Percentiles rank a stretch among this genome's conserved stretches.
Conservation (phyloP, 1,140 invertebrate species). For the Anastrepha obliqua region DNA sequence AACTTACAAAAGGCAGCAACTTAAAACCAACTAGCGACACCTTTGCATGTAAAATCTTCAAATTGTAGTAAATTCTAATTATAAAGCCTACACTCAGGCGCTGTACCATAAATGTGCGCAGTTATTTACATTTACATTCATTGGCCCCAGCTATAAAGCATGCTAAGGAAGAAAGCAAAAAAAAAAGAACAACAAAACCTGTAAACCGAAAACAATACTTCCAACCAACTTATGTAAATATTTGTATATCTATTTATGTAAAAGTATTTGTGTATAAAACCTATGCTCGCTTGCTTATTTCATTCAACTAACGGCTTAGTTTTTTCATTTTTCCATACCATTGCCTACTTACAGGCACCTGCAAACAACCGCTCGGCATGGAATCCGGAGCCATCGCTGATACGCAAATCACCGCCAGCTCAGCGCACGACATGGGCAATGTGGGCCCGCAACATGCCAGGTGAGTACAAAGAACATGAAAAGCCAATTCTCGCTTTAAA, state of each 20-base stretch:
- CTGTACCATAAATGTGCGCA: not conserved
- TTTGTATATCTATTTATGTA: not conserved
- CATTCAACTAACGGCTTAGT: slow-evolving; percentile 60
- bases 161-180: not conserved
- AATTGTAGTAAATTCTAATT: slow-evolving; percentile 7
- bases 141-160: not conserved
- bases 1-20: not conserved
- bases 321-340: not conserved
- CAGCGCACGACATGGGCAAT: slow-evolving; percentile 91
- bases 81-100: slow-evolving; percentile 18
- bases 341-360: slow-evolving; percentile 80
- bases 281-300: slow-evolving; percentile 30
- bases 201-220: slow-evolving; percentile 8
- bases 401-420: slow-evolving; percentile 89
- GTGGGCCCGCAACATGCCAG: slow-evolving; percentile 93
- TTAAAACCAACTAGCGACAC: not conserved
- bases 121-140: not conserved
- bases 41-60: not conserved
- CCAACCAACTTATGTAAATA: slow-evolving; percentile 4
- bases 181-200: slow-evolving; percentile 8
- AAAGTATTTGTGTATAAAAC: not conserved
- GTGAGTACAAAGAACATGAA: slow-evolving; percentile 76
- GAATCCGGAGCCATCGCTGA: slow-evolving; percentile 91
- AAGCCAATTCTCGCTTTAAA: slow-evolving; percentile 29
- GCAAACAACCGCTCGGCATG: slow-evolving; percentile 90